Evolutionary conservation across 2,888 invertebrate species (phyloP).

Genomic region (Spisula solida): DNA sequence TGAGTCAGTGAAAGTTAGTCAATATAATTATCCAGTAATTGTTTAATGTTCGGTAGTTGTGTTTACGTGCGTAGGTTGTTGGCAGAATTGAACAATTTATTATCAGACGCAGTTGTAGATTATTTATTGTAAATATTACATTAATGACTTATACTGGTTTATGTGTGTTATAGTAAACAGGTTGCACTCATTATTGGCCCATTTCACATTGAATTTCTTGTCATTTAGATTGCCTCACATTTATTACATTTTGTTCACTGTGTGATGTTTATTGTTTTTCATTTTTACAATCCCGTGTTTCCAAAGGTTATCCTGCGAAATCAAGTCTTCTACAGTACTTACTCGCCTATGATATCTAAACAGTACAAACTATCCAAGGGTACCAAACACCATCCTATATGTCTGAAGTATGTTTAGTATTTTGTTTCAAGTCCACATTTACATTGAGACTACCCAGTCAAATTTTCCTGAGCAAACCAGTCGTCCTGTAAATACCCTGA

Average conservation of each 20-base stretch:
- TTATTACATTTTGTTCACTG: neutral
- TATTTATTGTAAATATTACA: neutral
- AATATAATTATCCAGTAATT: neutral
- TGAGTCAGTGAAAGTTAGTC: neutral
- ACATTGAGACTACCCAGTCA: too few species aligned
- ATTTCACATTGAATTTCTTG: neutral
- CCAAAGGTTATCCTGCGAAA: neutral
- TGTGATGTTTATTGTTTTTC: neutral
- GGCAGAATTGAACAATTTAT: slow-evolving; percentile 1
- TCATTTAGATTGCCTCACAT: neutral
- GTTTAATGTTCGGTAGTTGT: neutral
- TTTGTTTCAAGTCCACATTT: too few species aligned
- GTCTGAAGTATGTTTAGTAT: too few species aligned
- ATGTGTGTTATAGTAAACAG: neutral
- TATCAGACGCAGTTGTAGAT: neutral
- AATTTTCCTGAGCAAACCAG: too few species aligned
- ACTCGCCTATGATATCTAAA: too few species aligned
- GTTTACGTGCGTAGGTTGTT: slow-evolving; percentile 6
- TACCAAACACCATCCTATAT: too few species aligned
- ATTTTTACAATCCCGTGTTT: neutral
- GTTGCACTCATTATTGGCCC: neutral
- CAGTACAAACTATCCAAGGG: too few species aligned
- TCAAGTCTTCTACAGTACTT: too few species aligned
- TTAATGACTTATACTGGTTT: neutral
- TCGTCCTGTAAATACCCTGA: too few species aligned